Percentiles rank a stretch among this genome's conserved stretches.
phyloP scores from a whole-genome alignment of 2,797 vertebrate species.

The Dromococcyx pavoninus region DNA sequence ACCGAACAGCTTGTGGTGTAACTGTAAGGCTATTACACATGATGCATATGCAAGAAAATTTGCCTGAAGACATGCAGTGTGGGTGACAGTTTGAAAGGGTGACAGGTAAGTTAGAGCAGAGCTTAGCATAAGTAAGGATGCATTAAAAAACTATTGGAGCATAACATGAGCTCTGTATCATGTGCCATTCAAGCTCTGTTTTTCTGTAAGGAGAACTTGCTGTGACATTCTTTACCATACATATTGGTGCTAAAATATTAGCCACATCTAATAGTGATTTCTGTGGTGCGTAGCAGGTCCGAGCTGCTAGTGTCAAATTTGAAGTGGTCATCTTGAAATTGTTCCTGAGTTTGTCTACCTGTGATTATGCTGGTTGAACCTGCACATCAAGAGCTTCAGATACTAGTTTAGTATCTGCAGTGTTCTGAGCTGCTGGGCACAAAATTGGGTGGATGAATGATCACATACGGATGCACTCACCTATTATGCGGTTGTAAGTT shows the following conservation, averaged over 20 bases:
- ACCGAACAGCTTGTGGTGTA: background rate
- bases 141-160: background rate
- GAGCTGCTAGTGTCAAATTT: background rate
- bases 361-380: background rate
- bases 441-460: background rate
- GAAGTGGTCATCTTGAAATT: background rate
- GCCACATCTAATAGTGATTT: background rate
- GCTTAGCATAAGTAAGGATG: background rate
- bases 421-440: background rate
- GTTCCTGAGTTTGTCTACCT: background rate
- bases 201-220: background rate
- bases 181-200: background rate
- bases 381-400: background rate
- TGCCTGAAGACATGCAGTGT: background rate
- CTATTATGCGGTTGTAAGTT: background rate
- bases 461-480: background rate
- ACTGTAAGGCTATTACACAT: background rate
- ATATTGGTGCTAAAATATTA: background rate
- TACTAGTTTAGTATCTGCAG: background rate
- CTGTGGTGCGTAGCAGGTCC: background rate
- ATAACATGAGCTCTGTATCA: background rate
- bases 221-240: background rate
- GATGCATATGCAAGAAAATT: background rate
- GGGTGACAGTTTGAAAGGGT: accelerated
- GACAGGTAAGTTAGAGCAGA: background rate